Percentiles rank a stretch among this genome's conserved stretches.
These are phyloP conservation scores for Carettochelys insculpta DNA, from an alignment of 2,113 vertebrate genomes.

Conservation along the genomic window DNA sequence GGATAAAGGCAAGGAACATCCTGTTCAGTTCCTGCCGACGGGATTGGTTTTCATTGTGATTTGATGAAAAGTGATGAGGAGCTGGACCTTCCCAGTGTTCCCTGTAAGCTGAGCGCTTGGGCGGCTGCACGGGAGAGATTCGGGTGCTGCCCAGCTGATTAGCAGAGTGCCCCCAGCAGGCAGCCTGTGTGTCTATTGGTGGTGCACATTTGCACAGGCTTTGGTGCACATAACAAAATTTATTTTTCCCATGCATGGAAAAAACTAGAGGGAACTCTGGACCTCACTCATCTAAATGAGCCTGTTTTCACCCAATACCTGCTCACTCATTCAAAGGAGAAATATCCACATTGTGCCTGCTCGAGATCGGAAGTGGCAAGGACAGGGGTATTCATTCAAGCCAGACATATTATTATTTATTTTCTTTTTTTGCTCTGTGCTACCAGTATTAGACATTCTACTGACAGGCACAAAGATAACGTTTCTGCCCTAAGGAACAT, in stretches of 20 bases:
- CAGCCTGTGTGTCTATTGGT: no score
- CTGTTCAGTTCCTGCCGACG: neutral
- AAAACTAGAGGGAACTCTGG: no score
- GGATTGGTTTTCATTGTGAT: neutral
- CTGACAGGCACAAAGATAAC: neutral
- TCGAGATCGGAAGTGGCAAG: neutral
- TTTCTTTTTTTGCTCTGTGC: no score
- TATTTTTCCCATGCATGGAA: no score
- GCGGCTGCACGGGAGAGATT: no score
- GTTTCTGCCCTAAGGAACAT: neutral
- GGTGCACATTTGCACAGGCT: no score
- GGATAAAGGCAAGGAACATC: neutral
- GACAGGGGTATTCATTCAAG: neutral
- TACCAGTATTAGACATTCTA: neutral
- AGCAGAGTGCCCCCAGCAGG: no score
- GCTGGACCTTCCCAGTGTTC: no score
- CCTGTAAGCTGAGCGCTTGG: no score
- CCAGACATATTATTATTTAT: neutral
- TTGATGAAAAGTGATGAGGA: neutral
- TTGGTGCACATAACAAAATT: no score
- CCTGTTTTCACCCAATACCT: neutral
- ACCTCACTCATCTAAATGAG: neutral
- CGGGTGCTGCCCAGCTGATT: no score
- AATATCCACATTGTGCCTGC: neutral
- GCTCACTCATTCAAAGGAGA: neutral